Base-by-base conservation (phyloP, 2,797 vertebrate genomes). In the Zonotrichia albicollis region DNA sequence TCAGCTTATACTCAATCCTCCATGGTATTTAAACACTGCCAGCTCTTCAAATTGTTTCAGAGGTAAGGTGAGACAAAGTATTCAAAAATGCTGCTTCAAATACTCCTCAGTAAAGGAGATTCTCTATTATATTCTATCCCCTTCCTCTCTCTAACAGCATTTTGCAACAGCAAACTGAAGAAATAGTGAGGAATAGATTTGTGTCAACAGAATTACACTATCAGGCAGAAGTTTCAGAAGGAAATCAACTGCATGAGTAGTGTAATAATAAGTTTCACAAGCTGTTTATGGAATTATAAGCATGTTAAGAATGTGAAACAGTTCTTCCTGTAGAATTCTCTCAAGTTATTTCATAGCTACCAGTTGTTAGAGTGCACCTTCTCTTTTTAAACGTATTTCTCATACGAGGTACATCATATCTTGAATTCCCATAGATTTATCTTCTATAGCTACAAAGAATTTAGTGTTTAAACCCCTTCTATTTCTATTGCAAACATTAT, bases 261-360 rank as follows among this genome's bases (percentile, higher is more conserved):
- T 19, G 11, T 15, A 88, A 1, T 34, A 79, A 9, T 71, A 61
- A 62, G 45, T 54, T 93, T 89, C 73, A 53, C 57, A 91, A 93
- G 45, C 16, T 86, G 55, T 81, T 92, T 76, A 71, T n/a, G 62
- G 93, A 87, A 93, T 80, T 54, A 12, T 11, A 93, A 91, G 60
- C n/a, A 92, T 18, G 43, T 38, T 70, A 79, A 88, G 66, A 96
- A 95, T 60, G 66, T 67, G 55, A 78, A 95, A 84, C 55, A 46
- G 51, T 57, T 93, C 64, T 64, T 91, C 48, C 68, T 70, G 61
- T 72, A 55, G 40, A 66, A 62, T 46, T 81, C 19, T 30, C 62
- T 65, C 2, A 0, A 71, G 16, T 83, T 70, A 70, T 50, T 87
- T 84, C 76, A 70, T 18, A 77, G 6, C 17, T 64, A 83, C 78